phyloP scores from a whole-genome alignment of 2,113 vertebrate genomes.

The Cephalophus harveyi region DNA sequence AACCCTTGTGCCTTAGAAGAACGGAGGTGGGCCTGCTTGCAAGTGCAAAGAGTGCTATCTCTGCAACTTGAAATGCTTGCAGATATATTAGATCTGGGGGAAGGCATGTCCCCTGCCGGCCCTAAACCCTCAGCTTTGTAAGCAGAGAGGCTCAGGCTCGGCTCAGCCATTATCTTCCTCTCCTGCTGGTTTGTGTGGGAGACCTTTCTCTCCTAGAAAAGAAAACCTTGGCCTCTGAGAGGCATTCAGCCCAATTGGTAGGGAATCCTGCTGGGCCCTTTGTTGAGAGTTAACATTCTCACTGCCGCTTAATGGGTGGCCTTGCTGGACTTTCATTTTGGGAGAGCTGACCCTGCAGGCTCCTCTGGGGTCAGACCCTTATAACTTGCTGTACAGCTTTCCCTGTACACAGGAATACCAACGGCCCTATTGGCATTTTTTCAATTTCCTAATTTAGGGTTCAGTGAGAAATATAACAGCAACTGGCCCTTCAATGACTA shows the following conservation, averaged over 20 bases:
- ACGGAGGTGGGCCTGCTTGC: not conserved
- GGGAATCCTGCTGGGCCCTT: slow-evolving; percentile 39
- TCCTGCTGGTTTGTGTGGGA: slow-evolving; percentile 31
- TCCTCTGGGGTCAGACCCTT: not conserved
- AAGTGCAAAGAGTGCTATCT: not conserved
- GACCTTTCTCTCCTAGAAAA: slow-evolving; percentile 48
- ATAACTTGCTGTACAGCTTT: not conserved
- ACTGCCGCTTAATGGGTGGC: not conserved
- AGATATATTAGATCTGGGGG: slow-evolving; percentile 23
- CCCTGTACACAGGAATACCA: not conserved
- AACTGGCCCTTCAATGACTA: not conserved
- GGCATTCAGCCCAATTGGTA: not conserved
- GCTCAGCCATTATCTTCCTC: not conserved
- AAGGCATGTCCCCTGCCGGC: not conserved
- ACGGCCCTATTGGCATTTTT: not conserved
- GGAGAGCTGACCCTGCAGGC: slow-evolving; percentile 12
- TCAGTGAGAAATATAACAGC: slow-evolving; percentile 39
- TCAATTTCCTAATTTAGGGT: not conserved
- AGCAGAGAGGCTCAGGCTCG: not conserved
- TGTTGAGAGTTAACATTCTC: slow-evolving; percentile 37
- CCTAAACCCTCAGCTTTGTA: not conserved
- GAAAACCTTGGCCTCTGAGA: slow-evolving; percentile 28
- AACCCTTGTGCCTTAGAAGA: not conserved
- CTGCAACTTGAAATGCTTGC: slow-evolving; percentile 28
- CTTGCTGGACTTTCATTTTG: slow-evolving; percentile 6